Base-by-base conservation (phyloP, 2,797 vertebrate genomes). In the Allobates femoralis region DNA sequence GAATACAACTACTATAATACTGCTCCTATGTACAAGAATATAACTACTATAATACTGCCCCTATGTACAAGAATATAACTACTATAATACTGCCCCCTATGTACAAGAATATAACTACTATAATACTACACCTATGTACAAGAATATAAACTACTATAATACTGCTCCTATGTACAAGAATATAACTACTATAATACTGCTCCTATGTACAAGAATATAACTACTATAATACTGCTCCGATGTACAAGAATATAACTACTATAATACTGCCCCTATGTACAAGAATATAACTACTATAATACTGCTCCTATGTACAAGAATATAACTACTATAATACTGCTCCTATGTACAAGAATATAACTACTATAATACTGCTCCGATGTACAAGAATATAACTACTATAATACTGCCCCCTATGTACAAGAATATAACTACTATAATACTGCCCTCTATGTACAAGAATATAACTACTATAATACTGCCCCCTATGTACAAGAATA, bases 261-360 rank as follows among this genome's bases (percentile, higher is more conserved):
- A 64, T 64, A 64, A 64, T 64, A 30, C 50, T 51, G 50, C 50
- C 50, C 41, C 41, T 46, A 46, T 53, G 0, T 67, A 67, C 64
- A 67, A 67, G 64, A 67, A 37, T 69, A 12, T 69, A 41, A 69
- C 32, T 69, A 69, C 67, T 69, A 37, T 69, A 37, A 69, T 18
- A 37, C 67, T 69, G 32, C 28, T 64, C 26, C n/a, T n/a, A n/a
- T n/a, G n/a, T n/a, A n/a, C n/a, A n/a, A n/a, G n/a, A n/a, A n/a
- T n/a, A n/a, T n/a, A n/a, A n/a, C n/a, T n/a, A n/a, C n/a, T n/a
- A n/a, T n/a, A n/a, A n/a, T n/a, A n/a, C n/a, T n/a, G n/a, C n/a
- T n/a, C n/a, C 55, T 58, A 58, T 58, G 5, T 58, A 58, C 55
- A 58, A 58, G 55, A 58, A 23, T 58, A 58, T 58, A 58, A 58